Conservation (phyloP, 2,797 vertebrate species). For the Aselliscus stoliczkanus region DNA sequence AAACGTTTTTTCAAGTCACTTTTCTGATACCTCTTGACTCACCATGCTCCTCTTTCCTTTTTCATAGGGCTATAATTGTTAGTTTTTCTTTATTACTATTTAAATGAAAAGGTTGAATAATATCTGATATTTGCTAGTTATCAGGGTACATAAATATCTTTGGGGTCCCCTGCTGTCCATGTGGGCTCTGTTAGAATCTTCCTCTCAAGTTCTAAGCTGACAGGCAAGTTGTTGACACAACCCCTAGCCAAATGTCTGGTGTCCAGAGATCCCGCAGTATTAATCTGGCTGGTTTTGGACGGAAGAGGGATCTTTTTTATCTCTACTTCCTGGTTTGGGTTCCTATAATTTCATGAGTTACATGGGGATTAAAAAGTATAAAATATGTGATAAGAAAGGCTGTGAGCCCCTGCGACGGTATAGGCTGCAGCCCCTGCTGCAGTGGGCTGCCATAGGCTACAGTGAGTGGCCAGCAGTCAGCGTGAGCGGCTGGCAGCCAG, state of each 20-base stretch:
- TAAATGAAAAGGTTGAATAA: neutral
- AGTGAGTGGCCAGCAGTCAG: too few species aligned
- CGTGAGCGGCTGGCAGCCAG: too few species aligned
- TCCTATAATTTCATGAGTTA: neutral
- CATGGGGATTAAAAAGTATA: neutral
- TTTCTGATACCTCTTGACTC: neutral
- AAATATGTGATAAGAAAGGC: neutral
- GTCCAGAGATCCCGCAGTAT: neutral
- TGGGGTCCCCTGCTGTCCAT: neutral
- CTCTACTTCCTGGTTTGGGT: neutral
- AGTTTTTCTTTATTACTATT: neutral
- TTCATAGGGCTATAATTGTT: neutral
- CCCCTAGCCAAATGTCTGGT: neutral
- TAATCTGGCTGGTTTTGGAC: neutral
- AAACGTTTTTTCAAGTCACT: neutral
- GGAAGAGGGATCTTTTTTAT: neutral
- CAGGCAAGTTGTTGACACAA: neutral
- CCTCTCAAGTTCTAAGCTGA: neutral
- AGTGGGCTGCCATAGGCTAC: too few species aligned
- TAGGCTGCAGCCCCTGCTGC: too few species aligned
- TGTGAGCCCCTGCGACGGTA: too few species aligned
- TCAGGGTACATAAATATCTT: too few species aligned
- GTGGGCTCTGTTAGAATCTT: neutral
- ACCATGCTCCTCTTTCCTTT: neutral
- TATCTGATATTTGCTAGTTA: neutral